Evolutionary conservation across 2,888 invertebrate species (phyloP), one percentile per base, ranked within the genome.

Genomic region (Nebria brevicollis): DNA sequence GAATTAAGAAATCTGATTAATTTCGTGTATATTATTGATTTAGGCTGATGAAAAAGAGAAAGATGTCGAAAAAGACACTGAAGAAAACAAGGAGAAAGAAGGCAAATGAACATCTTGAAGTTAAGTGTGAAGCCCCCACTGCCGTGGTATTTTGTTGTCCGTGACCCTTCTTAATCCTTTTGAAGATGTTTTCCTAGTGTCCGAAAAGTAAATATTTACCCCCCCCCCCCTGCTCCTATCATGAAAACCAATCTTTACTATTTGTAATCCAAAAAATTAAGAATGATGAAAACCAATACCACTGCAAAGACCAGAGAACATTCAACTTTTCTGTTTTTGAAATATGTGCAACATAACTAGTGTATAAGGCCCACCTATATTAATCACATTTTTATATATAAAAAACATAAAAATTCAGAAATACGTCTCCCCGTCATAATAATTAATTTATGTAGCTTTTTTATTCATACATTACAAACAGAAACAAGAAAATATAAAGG

Each of bases 31-130:
- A 25, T 82, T 77, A 77, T 82, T 42, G 90, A 5, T 91, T n/a
- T 90, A 95, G 94, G 94, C 94, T 85, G 95, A 95, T 86, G 95
- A 95, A 86, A 94, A 95, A 87, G 95, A 95, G 85, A 94, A 93
- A 85, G 93, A 93, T 84, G 89, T 90, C 82, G 91, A 91, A 83
- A 91, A 91, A 85, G 91, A 92, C 84, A 93, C 93, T 84, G 94
- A 94, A 87, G 93, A 94, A 87, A 94, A 93, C 87, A 93, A 93
- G 89, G 92, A 94, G 86, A 94, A 93, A 86, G 93, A 93, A 86
- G 87, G 88, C 83, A 90, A 90, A 86, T 90, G 88, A 89, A 87
- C 84, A 83, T 84, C 82, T 83, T 83, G 83, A 84, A 84, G 82
- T 77, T 81, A 82, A 77, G 75, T 83, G 83, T 81, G 76, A 80